phyloP scores from a whole-genome alignment of 2,797 vertebrate species.

The Urosaurus nigricauda region DNA sequence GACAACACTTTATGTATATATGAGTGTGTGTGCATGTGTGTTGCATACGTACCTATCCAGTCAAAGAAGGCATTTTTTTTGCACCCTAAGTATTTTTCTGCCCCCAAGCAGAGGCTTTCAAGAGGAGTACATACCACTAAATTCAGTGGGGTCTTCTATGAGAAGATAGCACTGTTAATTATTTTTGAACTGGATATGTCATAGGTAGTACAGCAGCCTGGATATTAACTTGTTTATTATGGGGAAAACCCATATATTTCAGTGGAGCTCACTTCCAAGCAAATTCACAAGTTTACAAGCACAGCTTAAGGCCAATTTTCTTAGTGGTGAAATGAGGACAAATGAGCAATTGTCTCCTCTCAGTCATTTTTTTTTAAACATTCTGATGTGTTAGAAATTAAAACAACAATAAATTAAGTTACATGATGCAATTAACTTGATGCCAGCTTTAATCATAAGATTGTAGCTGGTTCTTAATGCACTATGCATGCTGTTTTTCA shows the following conservation, averaged over 20 bases:
- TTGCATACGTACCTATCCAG: not conserved
- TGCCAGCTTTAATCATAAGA: not conserved
- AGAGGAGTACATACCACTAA: not conserved
- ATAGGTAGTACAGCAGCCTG: not conserved
- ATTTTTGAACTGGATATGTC: not conserved
- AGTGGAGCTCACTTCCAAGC: not conserved
- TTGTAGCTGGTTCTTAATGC: not conserved
- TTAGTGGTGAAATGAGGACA: not conserved
- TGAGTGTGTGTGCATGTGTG: too few relatives aligned
- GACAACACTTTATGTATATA: not conserved
- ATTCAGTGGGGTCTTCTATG: not conserved
- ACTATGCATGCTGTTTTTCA: not conserved
- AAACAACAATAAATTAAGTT: constrained; percentile 2
- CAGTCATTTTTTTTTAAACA: not conserved
- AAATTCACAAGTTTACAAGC: not conserved
- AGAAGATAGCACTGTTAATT: not conserved
- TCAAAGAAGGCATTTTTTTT: not conserved
- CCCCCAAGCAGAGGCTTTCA: too few relatives aligned
- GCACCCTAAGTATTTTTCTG: too few relatives aligned
- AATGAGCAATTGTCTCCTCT: not conserved
- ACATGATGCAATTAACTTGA: not conserved
- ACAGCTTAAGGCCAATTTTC: not conserved
- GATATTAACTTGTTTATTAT: not conserved
- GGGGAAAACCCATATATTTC: not conserved
- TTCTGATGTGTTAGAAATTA: not conserved